These are phyloP conservation scores for Hydrotaea cyrtoneurina DNA, from an alignment of 2,888 invertebrate species.

Conservation along the genomic window DNA sequence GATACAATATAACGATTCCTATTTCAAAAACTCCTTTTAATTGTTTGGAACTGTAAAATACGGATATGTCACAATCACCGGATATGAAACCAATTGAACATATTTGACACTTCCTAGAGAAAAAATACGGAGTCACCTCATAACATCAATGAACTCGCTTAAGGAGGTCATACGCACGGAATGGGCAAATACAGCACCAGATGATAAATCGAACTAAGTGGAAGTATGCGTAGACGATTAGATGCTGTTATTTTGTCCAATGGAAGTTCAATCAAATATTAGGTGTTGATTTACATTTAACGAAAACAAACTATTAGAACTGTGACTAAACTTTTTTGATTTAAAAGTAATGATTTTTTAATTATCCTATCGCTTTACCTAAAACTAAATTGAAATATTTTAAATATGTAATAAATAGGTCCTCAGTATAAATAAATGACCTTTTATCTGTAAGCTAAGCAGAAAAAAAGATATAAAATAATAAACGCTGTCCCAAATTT, in stretches of 20 bases:
- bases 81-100: background rate
- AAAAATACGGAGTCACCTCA: constrained; percentile 11
- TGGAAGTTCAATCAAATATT: background rate
- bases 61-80: background rate
- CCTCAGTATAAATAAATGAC: background rate
- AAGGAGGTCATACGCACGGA: constrained; percentile 21
- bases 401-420: background rate
- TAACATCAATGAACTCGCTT: constrained; percentile 7
- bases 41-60: too few species aligned
- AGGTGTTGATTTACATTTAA: background rate
- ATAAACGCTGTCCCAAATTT: too few species aligned
- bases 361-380: background rate
- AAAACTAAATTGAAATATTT: background rate
- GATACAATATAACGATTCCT: background rate
- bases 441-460: too few species aligned
- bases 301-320: background rate
- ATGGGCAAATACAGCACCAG: constrained; percentile 24
- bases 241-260: background rate
- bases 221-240: constrained; percentile 16
- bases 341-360: background rate
- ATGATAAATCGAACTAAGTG: background rate
- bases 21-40: too few species aligned
- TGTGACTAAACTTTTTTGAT: background rate
- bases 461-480: too few species aligned
- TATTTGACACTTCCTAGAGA: background rate